Conservation (phyloP, 2,888 invertebrate species). For the Drosophila testacea region DNA sequence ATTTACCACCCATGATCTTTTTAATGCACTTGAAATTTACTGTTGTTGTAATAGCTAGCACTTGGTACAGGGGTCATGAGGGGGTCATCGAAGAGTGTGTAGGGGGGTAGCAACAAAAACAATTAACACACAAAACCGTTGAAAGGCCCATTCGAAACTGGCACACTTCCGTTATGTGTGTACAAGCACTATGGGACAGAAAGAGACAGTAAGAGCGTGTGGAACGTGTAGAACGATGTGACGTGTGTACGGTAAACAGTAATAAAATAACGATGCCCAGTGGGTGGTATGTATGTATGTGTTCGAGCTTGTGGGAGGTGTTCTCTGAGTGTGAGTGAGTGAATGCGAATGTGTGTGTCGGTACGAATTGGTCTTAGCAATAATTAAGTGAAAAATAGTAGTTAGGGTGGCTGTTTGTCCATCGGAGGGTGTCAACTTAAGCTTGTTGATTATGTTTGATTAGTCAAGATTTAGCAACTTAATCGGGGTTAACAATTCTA, state of each 20-base stretch:
- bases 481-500: slow-evolving; percentile 15
- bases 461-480: slow-evolving; percentile 64
- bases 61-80: slow-evolving; percentile 21
- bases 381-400: slow-evolving; percentile 75
- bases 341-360: slow-evolving; percentile 11
- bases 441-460: slow-evolving; percentile 77
- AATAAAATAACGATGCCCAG: slow-evolving; percentile 70
- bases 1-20: slow-evolving; percentile 81
- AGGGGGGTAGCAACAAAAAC: slow-evolving; percentile 51
- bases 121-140: slow-evolving; percentile 75
- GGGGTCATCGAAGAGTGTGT: neutral
- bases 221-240: slow-evolving; percentile 20
- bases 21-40: slow-evolving; percentile 80
- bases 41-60: slow-evolving; percentile 47
- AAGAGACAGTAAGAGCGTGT: slow-evolving; percentile 31
- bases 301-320: slow-evolving; percentile 4
- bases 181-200: slow-evolving; percentile 29
- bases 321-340: slow-evolving; percentile 5
- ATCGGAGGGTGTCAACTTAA: slow-evolving; percentile 55
- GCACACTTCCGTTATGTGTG: slow-evolving; percentile 63
- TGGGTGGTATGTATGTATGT: slow-evolving; percentile 49
- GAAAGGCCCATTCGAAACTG: slow-evolving; percentile 62
- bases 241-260: slow-evolving; percentile 68
- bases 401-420: slow-evolving; percentile 48
- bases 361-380: slow-evolving; percentile 59